Evolutionary conservation across 2,113 vertebrate species (phyloP), one percentile per base, ranked within the genome.

Genomic region (Psephotus haematonotus): DNA sequence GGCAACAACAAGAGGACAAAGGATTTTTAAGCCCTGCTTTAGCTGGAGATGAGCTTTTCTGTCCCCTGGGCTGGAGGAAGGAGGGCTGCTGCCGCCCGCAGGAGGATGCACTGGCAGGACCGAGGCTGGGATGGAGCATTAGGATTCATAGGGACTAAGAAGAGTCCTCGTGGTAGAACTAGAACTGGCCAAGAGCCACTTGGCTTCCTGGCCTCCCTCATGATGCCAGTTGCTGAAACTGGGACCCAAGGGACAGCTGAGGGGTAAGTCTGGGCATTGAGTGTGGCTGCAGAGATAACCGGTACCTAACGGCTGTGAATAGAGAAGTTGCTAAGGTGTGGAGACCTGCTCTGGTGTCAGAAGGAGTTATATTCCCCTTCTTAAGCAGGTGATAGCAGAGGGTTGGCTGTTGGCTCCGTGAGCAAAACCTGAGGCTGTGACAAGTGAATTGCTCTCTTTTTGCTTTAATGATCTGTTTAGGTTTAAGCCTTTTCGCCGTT

Each of bases 201-300:
- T 33, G 43, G 65, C 37, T 29, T 78, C 68, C 46, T 72, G 70
- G 35, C 41, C 70, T 44, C 77, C 50, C 52, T 72, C 35, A 4
- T 1, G 5, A 9, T 44, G 69, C 31, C 50, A 9, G 12, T 17
- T 46, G 72, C 49, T n/a, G 74, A 64, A 71, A 33, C 31, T 10
- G 69, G 64, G 57, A 25, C 27, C 35, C 0, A 3, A 7, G 80
- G 64, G 35, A 31, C 14, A n/a, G 46, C 39, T 1, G 9, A 31
- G 47, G 76, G 81, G 33, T 50, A 9, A 22, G 70, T 6, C 46
- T 68, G 81, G 52, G 76, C 5, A 1, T 27, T 18, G 74, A 57
- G 47, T 0, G 3, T 4, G 17, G 41, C 80, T 8, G 52, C 10
- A 1, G 55, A 49, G 43, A 1, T 19, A 9, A 57, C 22, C 0